Percentiles rank a stretch among this genome's conserved stretches.
Conservation (phyloP, 2,888 invertebrate species). For the Hirtodrosophila alboralis region DNA sequence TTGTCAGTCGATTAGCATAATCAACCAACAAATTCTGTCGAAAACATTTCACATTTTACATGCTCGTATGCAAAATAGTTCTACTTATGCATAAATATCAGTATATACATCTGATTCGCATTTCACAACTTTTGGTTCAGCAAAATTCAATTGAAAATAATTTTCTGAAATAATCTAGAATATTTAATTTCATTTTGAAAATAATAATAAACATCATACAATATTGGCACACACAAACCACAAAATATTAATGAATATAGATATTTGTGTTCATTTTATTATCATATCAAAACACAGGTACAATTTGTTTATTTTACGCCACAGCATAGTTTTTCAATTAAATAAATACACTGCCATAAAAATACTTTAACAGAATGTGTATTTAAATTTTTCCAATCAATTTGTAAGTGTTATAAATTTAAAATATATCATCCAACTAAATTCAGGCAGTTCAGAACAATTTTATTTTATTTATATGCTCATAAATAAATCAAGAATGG, state of each 20-base stretch:
- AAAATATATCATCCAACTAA: too few species aligned
- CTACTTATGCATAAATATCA: slow-evolving; percentile 1
- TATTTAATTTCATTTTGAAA: slow-evolving; percentile 24
- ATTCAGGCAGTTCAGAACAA: too few species aligned
- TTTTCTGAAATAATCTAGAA: slow-evolving; percentile 7
- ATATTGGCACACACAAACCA: too few species aligned
- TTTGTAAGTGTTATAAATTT: neutral
- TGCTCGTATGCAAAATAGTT: slow-evolving; percentile 25
- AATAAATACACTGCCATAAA: slow-evolving; percentile 1
- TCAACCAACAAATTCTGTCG: slow-evolving; percentile 47
- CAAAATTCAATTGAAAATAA: slow-evolving; percentile 28
- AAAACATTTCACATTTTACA: slow-evolving; percentile 18
- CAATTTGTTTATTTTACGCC: slow-evolving; percentile 3
- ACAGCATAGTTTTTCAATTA: neutral
- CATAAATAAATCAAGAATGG: too few species aligned
- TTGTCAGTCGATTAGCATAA: slow-evolving; percentile 61
- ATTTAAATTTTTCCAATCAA: neutral
- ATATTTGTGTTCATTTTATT: slow-evolving; percentile 25
- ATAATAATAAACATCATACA: slow-evolving; percentile 30
- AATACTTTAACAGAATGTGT: neutral
- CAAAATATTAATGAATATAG: slow-evolving; percentile 36
- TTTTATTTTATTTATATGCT: too few species aligned
- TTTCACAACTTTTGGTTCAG: slow-evolving; percentile 4
- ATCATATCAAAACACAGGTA: slow-evolving; percentile 28
- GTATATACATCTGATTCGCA: slow-evolving; percentile 9